Percentiles rank a stretch among this genome's conserved stretches.
phyloP scores from a whole-genome alignment of 1,140 invertebrate species.

The Rhopalosiphum maidis region DNA sequence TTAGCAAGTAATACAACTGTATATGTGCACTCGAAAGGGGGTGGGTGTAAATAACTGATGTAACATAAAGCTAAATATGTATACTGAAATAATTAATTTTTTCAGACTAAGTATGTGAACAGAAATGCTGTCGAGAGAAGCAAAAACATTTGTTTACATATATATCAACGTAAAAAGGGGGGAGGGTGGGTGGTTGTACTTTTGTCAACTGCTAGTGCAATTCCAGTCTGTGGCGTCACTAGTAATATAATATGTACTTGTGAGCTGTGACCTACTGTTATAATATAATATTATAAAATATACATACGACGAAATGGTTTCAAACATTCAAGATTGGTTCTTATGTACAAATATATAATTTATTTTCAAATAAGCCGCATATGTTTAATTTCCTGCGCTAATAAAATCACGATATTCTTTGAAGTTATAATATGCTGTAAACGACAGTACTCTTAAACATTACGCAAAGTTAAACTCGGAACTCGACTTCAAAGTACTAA shows the following conservation, averaged over 20 bases:
- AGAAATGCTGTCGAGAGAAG: too few relatives aligned
- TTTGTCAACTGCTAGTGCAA: too few relatives aligned
- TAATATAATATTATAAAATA: background rate
- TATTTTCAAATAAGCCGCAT: background rate
- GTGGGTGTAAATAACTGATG: too few relatives aligned
- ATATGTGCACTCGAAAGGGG: too few relatives aligned
- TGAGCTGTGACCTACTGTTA: background rate
- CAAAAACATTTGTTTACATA: too few relatives aligned
- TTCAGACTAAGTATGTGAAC: too few relatives aligned
- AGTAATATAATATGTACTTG: background rate
- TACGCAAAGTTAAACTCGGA: background rate
- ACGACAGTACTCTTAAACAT: background rate
- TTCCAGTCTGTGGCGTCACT: too few relatives aligned
- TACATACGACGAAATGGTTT: background rate
- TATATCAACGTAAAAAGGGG: too few relatives aligned
- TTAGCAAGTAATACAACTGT: too few relatives aligned
- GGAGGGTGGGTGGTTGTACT: too few relatives aligned
- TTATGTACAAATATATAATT: background rate
- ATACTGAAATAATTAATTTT: too few relatives aligned
- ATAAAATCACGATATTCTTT: slow-evolving; percentile 21
- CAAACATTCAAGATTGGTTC: background rate
- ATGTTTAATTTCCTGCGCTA: background rate
- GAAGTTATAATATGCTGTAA: background rate
- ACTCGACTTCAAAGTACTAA: background rate
- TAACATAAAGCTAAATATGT: too few relatives aligned